Evolutionary conservation across 2,888 invertebrate genomes (phyloP), one percentile per base, ranked within the genome.

Genomic region (Drosophila peninsularis): DNA sequence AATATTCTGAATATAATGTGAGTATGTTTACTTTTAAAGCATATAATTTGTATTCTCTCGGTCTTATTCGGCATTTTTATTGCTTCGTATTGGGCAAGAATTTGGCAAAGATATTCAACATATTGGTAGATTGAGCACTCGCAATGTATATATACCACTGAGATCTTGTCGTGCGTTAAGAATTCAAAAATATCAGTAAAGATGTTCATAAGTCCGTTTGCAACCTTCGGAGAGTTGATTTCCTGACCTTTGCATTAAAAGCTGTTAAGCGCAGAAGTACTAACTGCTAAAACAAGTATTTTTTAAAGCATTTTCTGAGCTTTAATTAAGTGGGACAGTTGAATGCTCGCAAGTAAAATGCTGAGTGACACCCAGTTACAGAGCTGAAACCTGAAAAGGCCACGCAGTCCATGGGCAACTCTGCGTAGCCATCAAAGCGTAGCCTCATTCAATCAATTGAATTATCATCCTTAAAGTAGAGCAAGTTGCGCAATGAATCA

Each of bases 211-310:
- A 52, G 41, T 37, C 3, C n/a, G 30, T 37, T 41, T 9, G 30
- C 32, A 66, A 50, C 53, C 76, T 57, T 57, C 41, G 50, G 36
- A 37, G 7, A 34, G 41, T 62, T 45, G 44, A 24, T 62, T 68
- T 62, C 36, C 41, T 42, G 79, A 69, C 54, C 58, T 75, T 68
- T 57, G 45, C 19, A 61, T 72, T 55, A 9, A 55, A 45, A 53
- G 47, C 17, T 60, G 39, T 65, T 30, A 55, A 54, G 53, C 34
- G 37, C 30, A 57, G 63, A 36, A 58, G 32, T 50, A 41, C 37
- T 45, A 62, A 19, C 27, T 44, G 44, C 41, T 36, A 62, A 44
- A 68, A 66, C 69, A 57, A 66, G 65, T 66, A 55, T 55, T 65
- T 60, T 57, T 56, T 47, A 39, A 36, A 53, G 56, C 9, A 72